Percentiles rank a stretch among this genome's conserved stretches.
These are phyloP conservation scores for Agriopis leucophaearia DNA, from an alignment of 2,888 invertebrate species.

Conservation along the genomic window DNA sequence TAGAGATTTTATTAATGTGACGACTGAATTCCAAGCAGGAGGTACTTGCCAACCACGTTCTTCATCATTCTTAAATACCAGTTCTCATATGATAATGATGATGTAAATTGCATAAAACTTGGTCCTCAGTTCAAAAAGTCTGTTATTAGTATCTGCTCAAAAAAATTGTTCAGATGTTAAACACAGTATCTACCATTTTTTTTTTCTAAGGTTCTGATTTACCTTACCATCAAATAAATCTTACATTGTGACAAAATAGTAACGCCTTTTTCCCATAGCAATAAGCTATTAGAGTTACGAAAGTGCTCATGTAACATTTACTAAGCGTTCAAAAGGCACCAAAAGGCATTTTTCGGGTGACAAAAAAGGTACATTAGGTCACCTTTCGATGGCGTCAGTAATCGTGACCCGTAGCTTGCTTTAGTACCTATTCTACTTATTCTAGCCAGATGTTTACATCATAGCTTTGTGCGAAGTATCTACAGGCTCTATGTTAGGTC, in stretches of 20 bases:
- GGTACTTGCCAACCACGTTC: no score
- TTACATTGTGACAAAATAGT: background rate
- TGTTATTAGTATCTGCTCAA: no score
- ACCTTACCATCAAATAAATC: background rate
- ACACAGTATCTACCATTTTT: no score
- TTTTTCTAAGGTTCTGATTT: background rate
- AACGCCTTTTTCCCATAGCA: constrained; percentile 2
- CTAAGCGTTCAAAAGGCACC: constrained; percentile 7
- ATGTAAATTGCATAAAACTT: no score
- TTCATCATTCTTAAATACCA: no score
- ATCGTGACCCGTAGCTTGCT: constrained; percentile 51
- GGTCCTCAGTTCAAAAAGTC: no score
- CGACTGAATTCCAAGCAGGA: no score
- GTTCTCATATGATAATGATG: no score
- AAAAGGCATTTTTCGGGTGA: constrained; percentile 23
- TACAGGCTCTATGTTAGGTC: background rate
- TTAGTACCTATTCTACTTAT: background rate
- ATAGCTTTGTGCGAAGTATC: constrained; percentile 19
- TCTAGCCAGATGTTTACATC: constrained; percentile 47
- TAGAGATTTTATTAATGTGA: no score
- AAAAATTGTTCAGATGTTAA: no score
- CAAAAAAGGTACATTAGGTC: constrained; percentile 37
- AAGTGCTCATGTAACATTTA: constrained; percentile 3
- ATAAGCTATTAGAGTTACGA: background rate
- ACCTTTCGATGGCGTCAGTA: constrained; percentile 51